These are phyloP conservation scores for Brachypodius melanocephalos DNA, from an alignment of 2,113 vertebrate genomes.

Conservation along the genomic window DNA sequence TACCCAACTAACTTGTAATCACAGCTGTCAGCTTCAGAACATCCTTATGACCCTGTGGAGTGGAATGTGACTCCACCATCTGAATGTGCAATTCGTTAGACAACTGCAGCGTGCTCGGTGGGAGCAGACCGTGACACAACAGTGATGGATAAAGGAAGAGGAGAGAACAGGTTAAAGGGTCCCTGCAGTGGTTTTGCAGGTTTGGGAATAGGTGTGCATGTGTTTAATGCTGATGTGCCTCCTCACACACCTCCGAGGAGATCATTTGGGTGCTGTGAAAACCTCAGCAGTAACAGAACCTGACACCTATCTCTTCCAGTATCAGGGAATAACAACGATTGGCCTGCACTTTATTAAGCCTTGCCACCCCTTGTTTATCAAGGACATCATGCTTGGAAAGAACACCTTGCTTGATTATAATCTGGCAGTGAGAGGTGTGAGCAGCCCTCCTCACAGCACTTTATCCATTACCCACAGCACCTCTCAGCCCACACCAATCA, in stretches of 20 bases:
- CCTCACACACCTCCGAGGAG: background rate
- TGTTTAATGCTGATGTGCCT: background rate
- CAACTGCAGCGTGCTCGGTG: slow-evolving; percentile 43
- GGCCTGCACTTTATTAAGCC: slow-evolving; percentile 14
- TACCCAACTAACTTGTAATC: slow-evolving; percentile 67
- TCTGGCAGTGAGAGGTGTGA: background rate
- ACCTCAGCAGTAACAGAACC: slow-evolving; percentile 19
- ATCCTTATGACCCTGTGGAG: slow-evolving; percentile 48
- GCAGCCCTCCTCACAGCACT: background rate
- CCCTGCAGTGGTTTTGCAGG: slow-evolving; percentile 41
- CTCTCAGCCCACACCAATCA: background rate
- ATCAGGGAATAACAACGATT: background rate
- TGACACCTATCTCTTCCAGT: slow-evolving; percentile 43
- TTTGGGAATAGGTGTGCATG: slow-evolving; percentile 25
- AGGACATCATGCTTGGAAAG: background rate
- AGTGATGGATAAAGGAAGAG: background rate
- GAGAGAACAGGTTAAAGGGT: slow-evolving; percentile 42
- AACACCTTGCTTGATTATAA: background rate
- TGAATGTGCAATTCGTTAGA: slow-evolving; percentile 62
- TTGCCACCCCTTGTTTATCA: slow-evolving; percentile 35
- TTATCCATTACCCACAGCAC: background rate
- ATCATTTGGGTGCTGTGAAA: slow-evolving; percentile 5
- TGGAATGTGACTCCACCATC: slow-evolving; percentile 37
- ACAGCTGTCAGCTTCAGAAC: slow-evolving; percentile 60
- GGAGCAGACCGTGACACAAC: slow-evolving; percentile 26